Percentiles rank a stretch among this genome's conserved stretches.
Evolutionary conservation across 1,140 invertebrate genomes (phyloP).

Genomic region (Diprion similis): DNA sequence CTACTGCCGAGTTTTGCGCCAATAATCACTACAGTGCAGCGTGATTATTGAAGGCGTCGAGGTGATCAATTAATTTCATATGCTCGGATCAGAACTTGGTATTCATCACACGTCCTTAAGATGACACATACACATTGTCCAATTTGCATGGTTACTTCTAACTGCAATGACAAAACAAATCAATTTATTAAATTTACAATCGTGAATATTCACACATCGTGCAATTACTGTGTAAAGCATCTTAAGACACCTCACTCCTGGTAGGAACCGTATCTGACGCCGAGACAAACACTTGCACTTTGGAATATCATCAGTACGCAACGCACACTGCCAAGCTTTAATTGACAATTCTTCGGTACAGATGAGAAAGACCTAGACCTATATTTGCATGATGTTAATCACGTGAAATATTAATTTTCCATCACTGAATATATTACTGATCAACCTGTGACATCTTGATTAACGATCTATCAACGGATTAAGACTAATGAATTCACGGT

Average conservation of each 20-base stretch:
- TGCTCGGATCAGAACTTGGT: neutral
- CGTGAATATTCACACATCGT: slow-evolving; percentile 25
- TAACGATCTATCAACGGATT: no score
- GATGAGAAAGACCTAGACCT: neutral
- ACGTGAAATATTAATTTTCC: no score
- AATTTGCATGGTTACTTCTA: neutral
- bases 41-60: no score
- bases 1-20: neutral
- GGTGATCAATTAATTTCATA: neutral
- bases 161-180: slow-evolving; percentile 24
- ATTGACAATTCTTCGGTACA: neutral
- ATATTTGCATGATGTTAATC: neutral
- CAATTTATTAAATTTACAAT: slow-evolving; percentile 46
- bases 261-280: neutral
- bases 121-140: neutral
- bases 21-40: neutral
- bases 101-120: neutral
- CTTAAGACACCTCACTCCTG: slow-evolving; percentile 1
- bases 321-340: neutral
- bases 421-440: no score
- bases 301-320: no score
- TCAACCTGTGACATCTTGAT: no score
- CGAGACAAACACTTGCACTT: no score
- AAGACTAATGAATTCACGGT: no score
- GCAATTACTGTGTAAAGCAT: slow-evolving; percentile 44